These are phyloP conservation scores for Agelas oroides DNA, from an alignment of 37 sponge, comb jelly and placozoan species.

Conservation along the genomic window DNA sequence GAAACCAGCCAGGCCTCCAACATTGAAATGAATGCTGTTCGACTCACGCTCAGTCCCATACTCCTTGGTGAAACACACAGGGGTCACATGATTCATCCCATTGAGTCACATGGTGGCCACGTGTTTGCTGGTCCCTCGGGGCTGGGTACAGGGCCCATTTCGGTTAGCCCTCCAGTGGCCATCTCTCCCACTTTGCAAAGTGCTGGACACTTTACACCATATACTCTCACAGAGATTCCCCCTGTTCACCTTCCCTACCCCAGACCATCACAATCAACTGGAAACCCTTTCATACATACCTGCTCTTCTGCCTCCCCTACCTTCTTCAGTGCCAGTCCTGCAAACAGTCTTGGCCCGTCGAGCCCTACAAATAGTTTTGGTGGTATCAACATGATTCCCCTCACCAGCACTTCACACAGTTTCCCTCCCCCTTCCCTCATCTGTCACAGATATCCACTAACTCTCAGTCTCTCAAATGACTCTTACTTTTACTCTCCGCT, in stretches of 20 bases:
- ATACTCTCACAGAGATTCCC: slow-evolving; percentile 6
- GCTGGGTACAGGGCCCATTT: neutral
- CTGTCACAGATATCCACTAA: slow-evolving; percentile 4
- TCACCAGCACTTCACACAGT: neutral
- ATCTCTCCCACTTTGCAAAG: neutral
- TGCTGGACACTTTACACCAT: neutral
- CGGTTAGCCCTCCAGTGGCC: neutral
- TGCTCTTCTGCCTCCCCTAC: neutral
- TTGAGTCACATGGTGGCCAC: no score
- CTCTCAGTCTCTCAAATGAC: slow-evolving; percentile 16
- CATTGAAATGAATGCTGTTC: slow-evolving; percentile 27
- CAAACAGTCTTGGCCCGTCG: neutral
- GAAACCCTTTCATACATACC: neutral
- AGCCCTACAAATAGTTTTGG: no score
- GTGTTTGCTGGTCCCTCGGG: neutral
- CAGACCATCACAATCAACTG: neutral
- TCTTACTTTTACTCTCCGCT: neutral
- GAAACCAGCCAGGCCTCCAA: neutral
- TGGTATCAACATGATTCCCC: no score
- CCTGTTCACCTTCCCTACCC: neutral
- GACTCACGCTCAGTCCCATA: slow-evolving; percentile 28
- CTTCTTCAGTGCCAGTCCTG: neutral
- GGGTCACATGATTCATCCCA: neutral
- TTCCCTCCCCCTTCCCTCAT: slow-evolving; percentile 8
- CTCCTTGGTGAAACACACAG: neutral